Base-by-base conservation (phyloP, 1,140 invertebrate genomes). In the Ips nitidus region DNA sequence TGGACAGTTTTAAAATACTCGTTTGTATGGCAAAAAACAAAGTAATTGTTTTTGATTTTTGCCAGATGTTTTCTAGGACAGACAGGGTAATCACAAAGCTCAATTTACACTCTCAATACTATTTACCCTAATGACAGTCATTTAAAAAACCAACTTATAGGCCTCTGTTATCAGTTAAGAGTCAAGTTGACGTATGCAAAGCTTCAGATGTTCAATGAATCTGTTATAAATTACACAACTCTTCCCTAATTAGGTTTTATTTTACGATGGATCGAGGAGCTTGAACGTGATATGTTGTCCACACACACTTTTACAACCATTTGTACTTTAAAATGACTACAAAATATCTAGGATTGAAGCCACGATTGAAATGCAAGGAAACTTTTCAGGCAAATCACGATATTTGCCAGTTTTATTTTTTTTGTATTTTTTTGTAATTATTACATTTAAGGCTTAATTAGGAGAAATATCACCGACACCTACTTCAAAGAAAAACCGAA, bases 241-340 rank as follows among this genome's bases (percentile, higher is more conserved):
- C 22, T 22, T 22, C 22, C 22, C 22, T 22, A 22, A 22, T 22
- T 22, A 22, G 22, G 22, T 22, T 50, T 50, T 3, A 45, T 50
- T 66, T 69, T 59, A 71, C 61, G 74, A 71, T 73, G 72, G 66
- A 70, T 67, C 73, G 66, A 69, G 64, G 75, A 71, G 71, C 66
- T 76, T 69, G 75, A 75, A 78, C 72, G 72, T 79, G 78, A 79
- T 79, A 79, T 79, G 78, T 79, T 72, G 72, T 73, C 71, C 75
- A 77, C 71, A 70, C 75, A 78, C 70, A 74, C 77, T 70, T 69
- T 60, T 69, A 69, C 63, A 74, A 78, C 76, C 75, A 79, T 79
- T 79, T 79, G 78, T 79, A 79, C 78, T 79, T 78, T 77, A 78
- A 76, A 53, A 75, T 75, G 77, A 77, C 76, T 78, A 78, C 74